Evolutionary conservation across 2,888 invertebrate species (phyloP), one percentile per base, ranked within the genome.

Genomic region (Temnothorax unifasciatus): DNA sequence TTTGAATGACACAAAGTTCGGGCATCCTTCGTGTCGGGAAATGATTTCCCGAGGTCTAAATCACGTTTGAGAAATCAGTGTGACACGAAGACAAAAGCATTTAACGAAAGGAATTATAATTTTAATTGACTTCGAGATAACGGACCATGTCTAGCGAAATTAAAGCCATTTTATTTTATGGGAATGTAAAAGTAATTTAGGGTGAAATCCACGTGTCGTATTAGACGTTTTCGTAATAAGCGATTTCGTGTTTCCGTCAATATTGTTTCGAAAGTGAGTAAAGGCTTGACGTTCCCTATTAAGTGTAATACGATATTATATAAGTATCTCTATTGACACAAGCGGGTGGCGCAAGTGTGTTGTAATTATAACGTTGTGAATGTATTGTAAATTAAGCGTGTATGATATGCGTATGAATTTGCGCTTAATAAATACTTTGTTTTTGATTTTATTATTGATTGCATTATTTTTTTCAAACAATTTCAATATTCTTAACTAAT

Each of bases 1-100:
- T 90, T 90, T 90, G 90, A 86, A 90, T 88, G 90, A 90, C 84
- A 86, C 90, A 89, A 89, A 84, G 89, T 88, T 87, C 79, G 11
- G 38, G 57, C 21, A n/a, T 34, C 52, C 21, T 29, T 25, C 44
- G 9, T 21, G 34, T 44, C 52, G 52, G 41, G 13, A n/a, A n/a
- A 18, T 38, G n/a, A 18, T 25, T 44, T 73, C 41, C 41, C 9
- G 29, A 13, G 13, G 44, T 57, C 9, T 11, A 41, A 54, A 29
- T 44, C 57, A 15, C 21, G 11, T 21, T 18, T 25, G 25, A 71
- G 38, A 54, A 59, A 47, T 5, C 29, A 34, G 34, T 3, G 34
- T 34, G 59, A 59, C 47, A 34, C 25, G 13, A n/a, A 8, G 44
- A 34, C 18, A n/a, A 18, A 25, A 21, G 6, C 34, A 3, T 57